Evolutionary conservation across 2,888 invertebrate species (phyloP), one percentile per base, ranked within the genome.

Genomic region (Polymixis lichenea): DNA sequence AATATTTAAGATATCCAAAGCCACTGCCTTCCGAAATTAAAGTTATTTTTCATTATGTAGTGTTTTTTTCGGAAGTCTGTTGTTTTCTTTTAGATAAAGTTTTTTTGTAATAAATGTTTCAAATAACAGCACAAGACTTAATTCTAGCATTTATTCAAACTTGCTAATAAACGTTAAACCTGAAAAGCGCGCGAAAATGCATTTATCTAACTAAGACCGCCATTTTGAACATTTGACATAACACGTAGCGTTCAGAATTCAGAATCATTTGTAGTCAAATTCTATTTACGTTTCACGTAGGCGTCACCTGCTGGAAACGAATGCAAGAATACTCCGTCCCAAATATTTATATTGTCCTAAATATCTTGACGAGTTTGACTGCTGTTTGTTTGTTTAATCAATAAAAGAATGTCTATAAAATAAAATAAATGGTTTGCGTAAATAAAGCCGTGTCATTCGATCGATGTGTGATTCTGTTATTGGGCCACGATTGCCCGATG

Each of bases 281-380:
- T 74, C 83, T 89, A 89, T 89, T 89, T 89, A 9, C 55, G 84
- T 82, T 28, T 38, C 32, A 86, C 83, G 89, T 89, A 85, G 89
- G 89, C 28, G 89, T 82, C 71, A 86, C 84, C 75, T 86, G 84
- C 82, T 83, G 80, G 78, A 78, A 75, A 65, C 73, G 17, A 71
- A 77, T 67, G 72, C 72, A 80, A 78, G 73, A 86, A 86, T 84
- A 83, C 65, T 65, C 70, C 83, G 88, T 78, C 77, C 85, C 76
- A 86, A 83, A 85, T 87, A 86, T 83, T 78, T 80, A 83, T 82
- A 86, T 81, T 88, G 89, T 84, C 86, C 87, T 79, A 85, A 85
- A 85, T 89, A 84, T 72, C 80, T 77, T 80, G 80, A 81, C 70
- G 78, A 66, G 76, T 84, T 71, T 75, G 87, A 82, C 74, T 72